These are phyloP conservation scores for Scotopteryx bipunctaria DNA, from an alignment of 2,888 invertebrate species.

Conservation along the genomic window DNA sequence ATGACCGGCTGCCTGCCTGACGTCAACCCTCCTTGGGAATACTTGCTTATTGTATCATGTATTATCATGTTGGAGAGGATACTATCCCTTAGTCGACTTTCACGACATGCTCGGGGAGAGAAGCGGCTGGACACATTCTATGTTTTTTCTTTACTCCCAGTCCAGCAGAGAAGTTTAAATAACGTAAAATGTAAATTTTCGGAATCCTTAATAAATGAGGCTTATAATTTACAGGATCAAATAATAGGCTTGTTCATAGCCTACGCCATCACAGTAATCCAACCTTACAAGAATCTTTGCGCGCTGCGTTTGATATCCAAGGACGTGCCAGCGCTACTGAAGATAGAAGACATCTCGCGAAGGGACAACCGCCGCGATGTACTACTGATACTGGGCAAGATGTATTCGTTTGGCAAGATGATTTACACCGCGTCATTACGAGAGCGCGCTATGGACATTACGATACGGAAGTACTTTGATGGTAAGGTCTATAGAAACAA, in stretches of 20 bases:
- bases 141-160: too few species aligned
- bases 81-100: too few species aligned
- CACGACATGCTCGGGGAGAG: too few species aligned
- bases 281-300: conserved; percentile 62
- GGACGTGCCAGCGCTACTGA: conserved; percentile 53
- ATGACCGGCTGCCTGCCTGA: too few species aligned
- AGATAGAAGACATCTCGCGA: conserved; percentile 55
- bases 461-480: conserved; percentile 62
- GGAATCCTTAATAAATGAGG: not conserved
- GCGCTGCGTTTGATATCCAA: conserved; percentile 54
- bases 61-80: too few species aligned
- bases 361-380: conserved; percentile 57
- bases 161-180: too few species aligned
- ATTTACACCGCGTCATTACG: conserved; percentile 49
- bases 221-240: conserved; percentile 61
- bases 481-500: conserved; percentile 52
- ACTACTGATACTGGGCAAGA: conserved; percentile 58
- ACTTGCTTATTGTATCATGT: too few species aligned
- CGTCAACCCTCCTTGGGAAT: too few species aligned
- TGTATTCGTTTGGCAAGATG: conserved; percentile 54
- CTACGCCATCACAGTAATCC: conserved; percentile 60
- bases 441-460: conserved; percentile 61
- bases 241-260: conserved; percentile 67
- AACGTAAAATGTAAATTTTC: not conserved
- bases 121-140: too few species aligned